phyloP scores from a whole-genome alignment of 2,888 invertebrate genomes.

The Margaritifera margaritifera region DNA sequence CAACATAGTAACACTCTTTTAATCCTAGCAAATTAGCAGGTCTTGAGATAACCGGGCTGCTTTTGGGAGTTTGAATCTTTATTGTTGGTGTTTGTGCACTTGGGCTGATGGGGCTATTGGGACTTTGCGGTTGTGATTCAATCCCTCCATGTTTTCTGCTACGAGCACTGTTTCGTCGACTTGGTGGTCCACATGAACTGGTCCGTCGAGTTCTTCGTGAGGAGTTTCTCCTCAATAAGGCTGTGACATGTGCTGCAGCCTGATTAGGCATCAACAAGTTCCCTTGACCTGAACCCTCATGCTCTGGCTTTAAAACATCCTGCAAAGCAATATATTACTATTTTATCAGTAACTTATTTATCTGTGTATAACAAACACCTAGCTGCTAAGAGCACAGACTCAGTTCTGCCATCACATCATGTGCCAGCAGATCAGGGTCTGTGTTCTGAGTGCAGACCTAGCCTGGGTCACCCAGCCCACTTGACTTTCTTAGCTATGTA shows the following conservation, averaged over 20 bases:
- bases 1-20: slow-evolving; percentile 46
- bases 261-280: slow-evolving; percentile 42
- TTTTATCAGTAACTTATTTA: too few species aligned
- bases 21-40: slow-evolving; percentile 53
- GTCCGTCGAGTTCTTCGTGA: slow-evolving; percentile 22
- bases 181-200: slow-evolving; percentile 31
- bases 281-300: not conserved
- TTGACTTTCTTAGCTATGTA: too few species aligned
- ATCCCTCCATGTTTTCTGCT: slow-evolving; percentile 26
- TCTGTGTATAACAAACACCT: too few species aligned
- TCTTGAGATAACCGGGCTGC: slow-evolving; percentile 42
- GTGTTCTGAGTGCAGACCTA: too few species aligned
- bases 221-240: slow-evolving; percentile 31
- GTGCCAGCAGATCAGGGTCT: too few species aligned
- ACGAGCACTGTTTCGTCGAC: slow-evolving; percentile 30
- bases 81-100: slow-evolving; percentile 29
- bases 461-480: too few species aligned
- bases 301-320: slow-evolving; percentile 19
- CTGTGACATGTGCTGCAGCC: slow-evolving; percentile 34
- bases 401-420: too few species aligned
- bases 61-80: slow-evolving; percentile 48
- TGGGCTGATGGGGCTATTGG: slow-evolving; percentile 39
- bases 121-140: slow-evolving; percentile 42
- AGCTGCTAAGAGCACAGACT: too few species aligned
- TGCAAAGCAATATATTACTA: not conserved